phyloP scores from a whole-genome alignment of 2,113 vertebrate genomes.

The Oryzias javanicus region DNA sequence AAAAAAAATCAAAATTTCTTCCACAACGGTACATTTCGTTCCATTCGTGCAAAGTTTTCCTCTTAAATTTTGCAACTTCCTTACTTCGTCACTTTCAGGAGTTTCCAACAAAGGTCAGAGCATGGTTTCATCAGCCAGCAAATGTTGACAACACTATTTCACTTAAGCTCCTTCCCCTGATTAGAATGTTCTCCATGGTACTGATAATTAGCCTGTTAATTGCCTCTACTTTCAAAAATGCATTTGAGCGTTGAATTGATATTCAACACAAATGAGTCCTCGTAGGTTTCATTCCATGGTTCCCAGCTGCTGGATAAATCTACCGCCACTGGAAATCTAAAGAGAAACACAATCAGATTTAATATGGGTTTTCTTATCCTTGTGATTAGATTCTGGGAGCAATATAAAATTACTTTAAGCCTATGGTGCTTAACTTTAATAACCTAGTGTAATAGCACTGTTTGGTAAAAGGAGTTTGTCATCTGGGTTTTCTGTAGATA shows the following conservation, averaged over 20 bases:
- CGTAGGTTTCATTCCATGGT: constrained; percentile 60
- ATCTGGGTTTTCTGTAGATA: neutral
- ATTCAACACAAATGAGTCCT: constrained; percentile 73
- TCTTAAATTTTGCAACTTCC: neutral
- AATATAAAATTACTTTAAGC: constrained; percentile 14
- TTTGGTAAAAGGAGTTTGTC: neutral
- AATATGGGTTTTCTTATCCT: constrained; percentile 22
- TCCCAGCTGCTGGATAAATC: constrained; percentile 69
- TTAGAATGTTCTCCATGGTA: constrained; percentile 67
- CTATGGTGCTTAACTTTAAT: constrained; percentile 8
- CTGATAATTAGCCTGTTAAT: constrained; percentile 75
- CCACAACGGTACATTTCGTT: too few species aligned
- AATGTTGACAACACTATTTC: constrained; percentile 49
- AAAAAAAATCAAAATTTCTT: too few species aligned
- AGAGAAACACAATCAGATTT: constrained; percentile 52
- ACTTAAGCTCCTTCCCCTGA: constrained; percentile 61
- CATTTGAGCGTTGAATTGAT: constrained; percentile 72
- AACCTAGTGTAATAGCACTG: neutral
- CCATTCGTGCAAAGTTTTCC: too few species aligned
- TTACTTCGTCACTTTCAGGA: constrained; percentile 26
- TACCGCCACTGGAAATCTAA: constrained; percentile 36
- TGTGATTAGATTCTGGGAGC: constrained; percentile 26
- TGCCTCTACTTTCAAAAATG: constrained; percentile 64
- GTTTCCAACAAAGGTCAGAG: constrained; percentile 49
- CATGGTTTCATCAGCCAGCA: constrained; percentile 27